Evolutionary conservation across 2,888 invertebrate genomes (phyloP).

Genomic region (Drosophila mercatorum): DNA sequence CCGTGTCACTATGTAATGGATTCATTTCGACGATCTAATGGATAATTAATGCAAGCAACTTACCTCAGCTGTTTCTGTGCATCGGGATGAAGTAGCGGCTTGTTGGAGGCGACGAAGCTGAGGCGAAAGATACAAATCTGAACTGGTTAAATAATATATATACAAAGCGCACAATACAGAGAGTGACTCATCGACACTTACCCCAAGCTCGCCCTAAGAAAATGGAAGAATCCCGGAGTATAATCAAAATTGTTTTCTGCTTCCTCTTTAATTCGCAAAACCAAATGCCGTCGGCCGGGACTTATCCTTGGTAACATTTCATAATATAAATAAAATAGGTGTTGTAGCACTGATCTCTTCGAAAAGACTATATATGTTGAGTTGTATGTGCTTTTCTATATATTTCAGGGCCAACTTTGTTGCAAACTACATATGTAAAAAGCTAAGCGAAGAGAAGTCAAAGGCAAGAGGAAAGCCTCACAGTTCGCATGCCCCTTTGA

Average conservation of each 20-base stretch:
- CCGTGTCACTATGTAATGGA: constrained; percentile 79
- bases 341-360: not conserved
- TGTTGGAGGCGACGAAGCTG: constrained; percentile 29
- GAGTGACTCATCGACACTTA: constrained; percentile 33
- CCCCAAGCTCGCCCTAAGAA: constrained; percentile 24
- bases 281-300: constrained; percentile 16
- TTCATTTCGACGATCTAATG: constrained; percentile 21
- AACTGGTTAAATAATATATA: not conserved
- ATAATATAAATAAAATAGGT: not conserved
- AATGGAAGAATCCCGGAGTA: constrained; percentile 2
- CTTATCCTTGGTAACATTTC: constrained; percentile 27
- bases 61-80: constrained; percentile 49
- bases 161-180: not conserved
- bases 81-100: constrained; percentile 37
- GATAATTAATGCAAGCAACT: constrained; percentile 17
- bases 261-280: constrained; percentile 4
- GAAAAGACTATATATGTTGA: constrained; percentile 1
- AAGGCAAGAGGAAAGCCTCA: not conserved
- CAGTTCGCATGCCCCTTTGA: constrained; percentile 4
- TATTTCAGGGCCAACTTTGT: constrained; percentile 43
- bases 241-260: not conserved
- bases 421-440: constrained; percentile 50
- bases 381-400: constrained; percentile 10
- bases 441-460: constrained; percentile 12
- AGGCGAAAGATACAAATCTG: not conserved